Evolutionary conservation across 1,140 invertebrate species (phyloP).

Genomic region (Heterodera schachtii): DNA sequence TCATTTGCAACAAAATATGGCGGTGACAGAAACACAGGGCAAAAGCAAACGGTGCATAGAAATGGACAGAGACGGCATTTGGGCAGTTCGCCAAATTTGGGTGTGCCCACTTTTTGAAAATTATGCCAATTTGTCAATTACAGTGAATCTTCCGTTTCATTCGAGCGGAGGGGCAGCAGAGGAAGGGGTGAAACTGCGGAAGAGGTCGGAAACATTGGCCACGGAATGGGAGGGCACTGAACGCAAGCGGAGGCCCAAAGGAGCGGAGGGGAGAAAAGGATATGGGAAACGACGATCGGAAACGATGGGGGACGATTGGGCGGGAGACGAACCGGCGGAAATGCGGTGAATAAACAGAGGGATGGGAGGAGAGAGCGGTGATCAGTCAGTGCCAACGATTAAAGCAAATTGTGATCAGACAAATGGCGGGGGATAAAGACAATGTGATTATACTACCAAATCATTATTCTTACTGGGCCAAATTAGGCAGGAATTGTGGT

Average conservation of each 20-base stretch:
- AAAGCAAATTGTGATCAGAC: too few relatives aligned
- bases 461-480: too few relatives aligned
- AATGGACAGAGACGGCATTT: background rate
- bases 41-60: background rate
- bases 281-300: background rate
- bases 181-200: background rate
- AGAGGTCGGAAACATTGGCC: background rate
- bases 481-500: background rate
- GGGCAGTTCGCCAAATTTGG: constrained; percentile 8
- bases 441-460: too few relatives aligned
- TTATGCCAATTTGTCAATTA: background rate
- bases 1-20: background rate
- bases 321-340: background rate
- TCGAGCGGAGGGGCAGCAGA: too few relatives aligned
- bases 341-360: background rate
- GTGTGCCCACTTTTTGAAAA: background rate
- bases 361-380: too few relatives aligned
- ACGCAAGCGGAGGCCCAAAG: background rate
- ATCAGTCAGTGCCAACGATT: too few relatives aligned
- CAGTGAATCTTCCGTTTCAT: background rate
- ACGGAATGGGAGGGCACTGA: background rate
- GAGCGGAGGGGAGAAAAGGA: background rate
- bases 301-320: background rate
- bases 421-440: too few relatives aligned
- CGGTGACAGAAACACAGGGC: background rate